Conservation (phyloP, 2,888 invertebrate genomes). For the Thecophora atra region DNA sequence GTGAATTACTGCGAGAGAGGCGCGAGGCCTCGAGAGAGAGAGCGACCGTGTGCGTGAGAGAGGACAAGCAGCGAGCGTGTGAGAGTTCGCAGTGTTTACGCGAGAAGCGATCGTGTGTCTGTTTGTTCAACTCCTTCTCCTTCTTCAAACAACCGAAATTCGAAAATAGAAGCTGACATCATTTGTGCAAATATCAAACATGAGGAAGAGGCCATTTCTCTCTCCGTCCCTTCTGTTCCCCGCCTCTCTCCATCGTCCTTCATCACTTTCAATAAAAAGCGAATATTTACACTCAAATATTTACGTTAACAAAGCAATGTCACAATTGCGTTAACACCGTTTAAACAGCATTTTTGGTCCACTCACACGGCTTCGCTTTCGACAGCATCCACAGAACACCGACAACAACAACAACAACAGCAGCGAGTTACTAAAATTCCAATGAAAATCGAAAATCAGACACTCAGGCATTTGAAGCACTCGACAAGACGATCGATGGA, state of each 20-base stretch:
- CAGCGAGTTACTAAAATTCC: constrained; percentile 39
- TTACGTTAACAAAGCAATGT: constrained; percentile 31
- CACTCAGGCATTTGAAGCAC: constrained; percentile 40
- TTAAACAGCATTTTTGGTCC: constrained; percentile 33
- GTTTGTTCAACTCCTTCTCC: too few species aligned
- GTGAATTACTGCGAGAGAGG: too few species aligned
- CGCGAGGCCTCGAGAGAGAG: neutral
- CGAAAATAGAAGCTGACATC: constrained; percentile 24
- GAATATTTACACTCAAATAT: constrained; percentile 20
- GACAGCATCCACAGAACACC: constrained; percentile 19
- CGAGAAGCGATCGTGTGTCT: too few species aligned
- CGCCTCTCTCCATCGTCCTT: too few species aligned
- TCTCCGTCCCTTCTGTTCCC: too few species aligned
- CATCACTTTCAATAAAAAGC: too few species aligned
- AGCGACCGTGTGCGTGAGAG: neutral
- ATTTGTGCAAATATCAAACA: constrained; percentile 14
- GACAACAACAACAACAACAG: neutral
- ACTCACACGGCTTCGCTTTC: neutral
- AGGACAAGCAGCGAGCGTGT: too few species aligned
- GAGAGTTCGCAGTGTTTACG: too few species aligned
- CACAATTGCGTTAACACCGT: constrained; percentile 40
- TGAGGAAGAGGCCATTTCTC: neutral
- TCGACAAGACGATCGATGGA: constrained; percentile 1
- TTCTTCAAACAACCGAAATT: neutral
- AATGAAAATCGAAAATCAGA: constrained; percentile 43